Percentiles rank a stretch among this genome's conserved stretches.
phyloP scores from a whole-genome alignment of 2,113 vertebrate species.

The Pungitius pungitius region DNA sequence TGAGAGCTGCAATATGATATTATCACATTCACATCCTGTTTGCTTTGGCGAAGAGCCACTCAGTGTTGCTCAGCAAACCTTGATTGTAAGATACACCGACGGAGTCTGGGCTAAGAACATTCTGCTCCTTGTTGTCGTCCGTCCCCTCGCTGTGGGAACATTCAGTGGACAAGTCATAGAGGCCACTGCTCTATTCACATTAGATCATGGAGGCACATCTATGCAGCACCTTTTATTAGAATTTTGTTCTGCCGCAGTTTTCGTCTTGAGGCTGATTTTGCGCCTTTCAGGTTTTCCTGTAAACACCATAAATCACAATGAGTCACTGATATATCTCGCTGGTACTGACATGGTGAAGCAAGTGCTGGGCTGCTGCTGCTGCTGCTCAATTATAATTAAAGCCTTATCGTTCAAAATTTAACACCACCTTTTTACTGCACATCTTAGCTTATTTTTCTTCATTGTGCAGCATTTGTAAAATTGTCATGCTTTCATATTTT shows the following conservation, averaged over 20 bases:
- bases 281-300: constrained; percentile 42
- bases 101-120: constrained; percentile 14
- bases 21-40: constrained; percentile 62
- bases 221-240: constrained; percentile 37
- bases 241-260: constrained; percentile 40
- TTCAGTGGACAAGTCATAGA: constrained; percentile 36
- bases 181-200: constrained; percentile 22
- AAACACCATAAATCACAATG: constrained; percentile 60
- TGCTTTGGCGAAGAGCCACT: constrained; percentile 53
- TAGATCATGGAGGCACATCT: constrained; percentile 24
- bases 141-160: constrained; percentile 39
- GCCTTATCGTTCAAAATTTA: constrained; percentile 1
- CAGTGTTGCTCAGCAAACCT: constrained; percentile 21
- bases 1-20: constrained; percentile 52
- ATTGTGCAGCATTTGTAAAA: constrained; percentile 15
- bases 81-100: constrained; percentile 36
- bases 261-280: constrained; percentile 30
- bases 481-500: not conserved
- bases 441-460: constrained; percentile 17
- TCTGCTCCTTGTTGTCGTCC: not conserved
- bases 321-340: constrained; percentile 19
- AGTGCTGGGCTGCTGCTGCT: constrained; percentile 6
- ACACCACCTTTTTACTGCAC: not conserved
- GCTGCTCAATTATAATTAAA: constrained; percentile 41
- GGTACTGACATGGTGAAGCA: constrained; percentile 9